Evolutionary conservation across 2,113 vertebrate genomes (phyloP), one percentile per base, ranked within the genome.

Genomic region (Pterophyllum scalare): DNA sequence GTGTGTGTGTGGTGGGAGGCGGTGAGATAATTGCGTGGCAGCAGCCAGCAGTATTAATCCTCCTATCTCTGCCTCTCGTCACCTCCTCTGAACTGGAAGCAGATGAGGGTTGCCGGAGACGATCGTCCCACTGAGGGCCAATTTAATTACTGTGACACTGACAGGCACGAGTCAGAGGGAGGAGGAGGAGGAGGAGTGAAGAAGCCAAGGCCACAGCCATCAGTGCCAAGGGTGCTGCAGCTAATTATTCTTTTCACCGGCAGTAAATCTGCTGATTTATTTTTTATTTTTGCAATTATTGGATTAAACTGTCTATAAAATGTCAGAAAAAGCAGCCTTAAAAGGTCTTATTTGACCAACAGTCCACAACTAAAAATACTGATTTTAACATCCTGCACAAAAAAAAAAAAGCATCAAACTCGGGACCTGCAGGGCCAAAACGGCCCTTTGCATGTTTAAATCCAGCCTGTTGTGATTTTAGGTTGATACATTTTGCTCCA

Each of bases 1-100:
- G n/a, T n/a, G n/a, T n/a, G 49, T 20, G 24, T 5, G 7, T 22
- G 35, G 49, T 59, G 77, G 60, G 87, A 75, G 75, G 70, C 3
- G 2, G 60, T 38, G 64, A 67, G 83, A 88, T 93, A 94, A 95
- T 87, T 97, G 96, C 59, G 95, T 94, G 88, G 96, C 96, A 83
- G 96, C 83, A 96, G 96, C 33, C 96, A 96, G 64, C 59, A 67
- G 83, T 58, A 78, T 93, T 88, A 84, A 90, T 89, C 74, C 86
- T 60, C 64, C 80, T 54, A 80, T 84, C 83, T 72, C 79, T 40
- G 74, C 70, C 82, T 83, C 80, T 57, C 15, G 33, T 89, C 80
- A 54, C 78, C 86, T 77, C 77, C 88, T 87, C 54, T 89, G 83
- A 91, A 88, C 87, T 79, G 61, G 35, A 72, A 74, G 82, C 64